Evolutionary conservation across 2,113 vertebrate genomes (phyloP), one percentile per base, ranked within the genome.

Genomic region (Rhagologus leucostigma): DNA sequence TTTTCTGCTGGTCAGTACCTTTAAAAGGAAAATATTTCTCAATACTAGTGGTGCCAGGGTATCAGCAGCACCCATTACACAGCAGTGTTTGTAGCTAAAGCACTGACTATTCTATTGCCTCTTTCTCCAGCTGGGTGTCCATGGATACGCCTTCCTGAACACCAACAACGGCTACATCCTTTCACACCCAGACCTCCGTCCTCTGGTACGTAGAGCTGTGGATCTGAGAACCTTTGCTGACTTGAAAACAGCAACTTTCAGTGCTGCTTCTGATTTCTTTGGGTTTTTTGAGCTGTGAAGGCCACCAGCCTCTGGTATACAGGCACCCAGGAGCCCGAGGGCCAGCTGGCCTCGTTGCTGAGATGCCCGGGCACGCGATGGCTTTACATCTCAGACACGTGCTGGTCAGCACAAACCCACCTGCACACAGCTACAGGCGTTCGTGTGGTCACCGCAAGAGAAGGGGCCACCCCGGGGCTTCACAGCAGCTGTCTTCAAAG

Each of bases 141-240:
- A 99, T 41, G 99, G 99, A 76, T 99, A 99, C 0, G 99, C 99
- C 73, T 99, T 98, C 94, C 96, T 99, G 92, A 99, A 99, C 95
- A 99, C 99, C 14, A 99, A 99, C 96, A 99, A 99, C 0, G 99
- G 99, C 89, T 99, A 99, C 98, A 99, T 99, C 96, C 98, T 99
- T n/a, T 99, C 99, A 20, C 99, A 99, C 73, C 99, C 99, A 11
- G 99, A 99, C 88, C 99, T 99, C 9, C 98, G 99, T 55, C 99
- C 99, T 63, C 84, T 99, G 98, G 99, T 99, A 98, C 21, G 99
- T 97, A 56, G 13, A 67, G 22, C 53, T 71, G 30, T 14, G 35
- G 30, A 10, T 15, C 7, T 52, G 22, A 46, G 33, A 74, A 16
- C 23, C 8, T 52, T 16, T 29, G 6, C 57, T 77, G 47, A 1